Percentiles rank a stretch among this genome's conserved stretches.
Evolutionary conservation across 2,797 vertebrate genomes (phyloP).

Genomic region (Onychomys torridus): DNA sequence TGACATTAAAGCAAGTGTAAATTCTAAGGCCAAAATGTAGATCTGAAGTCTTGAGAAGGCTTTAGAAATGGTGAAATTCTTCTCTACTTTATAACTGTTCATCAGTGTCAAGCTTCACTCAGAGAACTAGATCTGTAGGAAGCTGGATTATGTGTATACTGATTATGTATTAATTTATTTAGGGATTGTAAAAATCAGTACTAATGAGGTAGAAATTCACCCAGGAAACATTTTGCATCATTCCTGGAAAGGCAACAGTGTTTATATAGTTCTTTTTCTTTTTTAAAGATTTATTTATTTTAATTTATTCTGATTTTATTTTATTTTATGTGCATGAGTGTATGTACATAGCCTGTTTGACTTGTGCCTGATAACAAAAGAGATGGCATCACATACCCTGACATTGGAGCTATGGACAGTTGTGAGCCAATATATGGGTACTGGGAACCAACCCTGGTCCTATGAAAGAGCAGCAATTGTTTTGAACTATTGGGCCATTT

Average conservation of each 20-base stretch:
- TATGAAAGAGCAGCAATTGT: background rate
- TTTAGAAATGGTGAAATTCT: background rate
- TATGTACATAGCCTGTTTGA: background rate
- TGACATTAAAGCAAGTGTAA: background rate
- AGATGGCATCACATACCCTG: background rate
- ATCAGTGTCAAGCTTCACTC: background rate
- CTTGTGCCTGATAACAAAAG: background rate
- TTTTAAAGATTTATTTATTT: background rate
- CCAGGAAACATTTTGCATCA: background rate
- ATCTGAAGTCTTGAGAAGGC: background rate
- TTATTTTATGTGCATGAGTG: background rate
- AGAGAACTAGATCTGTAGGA: background rate
- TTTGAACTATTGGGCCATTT: background rate
- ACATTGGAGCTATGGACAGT: background rate
- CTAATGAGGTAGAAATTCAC: background rate
- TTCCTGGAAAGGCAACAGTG: background rate
- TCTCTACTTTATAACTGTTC: background rate
- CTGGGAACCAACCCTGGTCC: background rate
- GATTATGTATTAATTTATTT: background rate
- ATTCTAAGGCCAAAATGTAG: background rate
- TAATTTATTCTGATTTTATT: background rate
- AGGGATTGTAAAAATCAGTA: background rate
- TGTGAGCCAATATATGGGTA: background rate
- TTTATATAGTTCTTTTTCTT: no score
- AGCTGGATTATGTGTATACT: background rate